phyloP scores from a whole-genome alignment of 2,888 invertebrate species.

The Eilema sororculum region DNA sequence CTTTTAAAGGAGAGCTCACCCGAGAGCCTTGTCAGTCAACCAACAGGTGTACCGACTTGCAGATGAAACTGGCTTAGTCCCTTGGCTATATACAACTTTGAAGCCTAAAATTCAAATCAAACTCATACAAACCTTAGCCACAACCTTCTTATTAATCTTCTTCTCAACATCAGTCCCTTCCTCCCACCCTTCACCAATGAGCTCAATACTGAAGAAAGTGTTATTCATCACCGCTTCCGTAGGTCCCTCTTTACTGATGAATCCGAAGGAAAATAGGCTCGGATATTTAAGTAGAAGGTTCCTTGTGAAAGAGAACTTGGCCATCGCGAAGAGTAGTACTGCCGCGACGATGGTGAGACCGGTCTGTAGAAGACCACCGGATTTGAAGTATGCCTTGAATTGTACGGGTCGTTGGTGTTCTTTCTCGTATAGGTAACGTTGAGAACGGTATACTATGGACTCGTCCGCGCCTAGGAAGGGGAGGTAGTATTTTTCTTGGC shows the following conservation, averaged over 20 bases:
- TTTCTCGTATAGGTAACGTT: constrained; percentile 90
- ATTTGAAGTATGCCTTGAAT: constrained; percentile 91
- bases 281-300: constrained; percentile 64
- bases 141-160: constrained; percentile 89
- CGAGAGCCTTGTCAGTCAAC: too few relatives aligned
- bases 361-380: constrained; percentile 71
- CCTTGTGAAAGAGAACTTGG: constrained; percentile 54
- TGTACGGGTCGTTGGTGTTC: constrained; percentile 92
- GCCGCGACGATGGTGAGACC: constrained; percentile 86
- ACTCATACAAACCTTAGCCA: constrained; percentile 86
- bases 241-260: constrained; percentile 90
- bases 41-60: too few relatives aligned
- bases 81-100: too few relatives aligned
- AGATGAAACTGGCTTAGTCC: too few relatives aligned
- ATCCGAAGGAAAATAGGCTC: constrained; percentile 90
- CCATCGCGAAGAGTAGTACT: constrained; percentile 68
- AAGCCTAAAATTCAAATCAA: not conserved
- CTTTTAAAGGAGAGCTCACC: too few relatives aligned
- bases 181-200: constrained; percentile 94
- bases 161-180: constrained; percentile 82
- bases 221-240: constrained; percentile 87
- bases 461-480: constrained; percentile 95
- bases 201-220: constrained; percentile 89
- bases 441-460: constrained; percentile 93
- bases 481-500: constrained; percentile 87